Evolutionary conservation across 2,113 vertebrate genomes (phyloP), one percentile per base, ranked within the genome.

Genomic region (Pygoscelis adeliae): DNA sequence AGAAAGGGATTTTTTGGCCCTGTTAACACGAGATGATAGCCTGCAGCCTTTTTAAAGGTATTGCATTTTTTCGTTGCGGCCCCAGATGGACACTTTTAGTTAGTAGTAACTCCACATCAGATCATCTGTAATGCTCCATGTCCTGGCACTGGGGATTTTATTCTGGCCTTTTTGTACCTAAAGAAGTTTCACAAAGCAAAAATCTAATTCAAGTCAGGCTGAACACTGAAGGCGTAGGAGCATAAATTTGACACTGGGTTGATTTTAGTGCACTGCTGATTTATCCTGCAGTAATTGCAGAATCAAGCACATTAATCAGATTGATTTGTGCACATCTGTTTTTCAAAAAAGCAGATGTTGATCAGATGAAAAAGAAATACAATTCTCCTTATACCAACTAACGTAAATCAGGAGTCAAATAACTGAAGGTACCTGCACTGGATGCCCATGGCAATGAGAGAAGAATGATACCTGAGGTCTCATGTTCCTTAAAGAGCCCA

Each of bases 301-400:
- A 97, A 94, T 95, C 93, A 89, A 89, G 50, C 29, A 74, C 96
- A 97, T 97, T 93, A 96, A 96, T 97, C 96, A 96, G 83, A 93
- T 87, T 91, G 91, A 97, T 96, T 96, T 91, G 74, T 70, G 61
- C 92, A 93, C 93, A 95, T 97, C 94, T 97, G 95, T 70, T 93
- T 94, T 95, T 91, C 29, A 76, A 65, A 92, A 76, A 90, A 80
- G 1, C 94, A 95, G 93, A 96, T 97, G 94, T 87, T 89, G 82
- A 96, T 78, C 81, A 50, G 63, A 70, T 50, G 63, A 83, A 81
- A 93, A 96, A 83, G 77, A 79, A 79, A 21, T 46, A 29, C 52
- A 71, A 59, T 82, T 89, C 3, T 4, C 59, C 71, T 90, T 88
- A 65, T 21, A 94, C 29, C 83, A 73, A 77, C 81, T 59, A 87